Evolutionary conservation across 2,888 invertebrate genomes (phyloP).

Genomic region (Lordiphosa andalusiaca): DNA sequence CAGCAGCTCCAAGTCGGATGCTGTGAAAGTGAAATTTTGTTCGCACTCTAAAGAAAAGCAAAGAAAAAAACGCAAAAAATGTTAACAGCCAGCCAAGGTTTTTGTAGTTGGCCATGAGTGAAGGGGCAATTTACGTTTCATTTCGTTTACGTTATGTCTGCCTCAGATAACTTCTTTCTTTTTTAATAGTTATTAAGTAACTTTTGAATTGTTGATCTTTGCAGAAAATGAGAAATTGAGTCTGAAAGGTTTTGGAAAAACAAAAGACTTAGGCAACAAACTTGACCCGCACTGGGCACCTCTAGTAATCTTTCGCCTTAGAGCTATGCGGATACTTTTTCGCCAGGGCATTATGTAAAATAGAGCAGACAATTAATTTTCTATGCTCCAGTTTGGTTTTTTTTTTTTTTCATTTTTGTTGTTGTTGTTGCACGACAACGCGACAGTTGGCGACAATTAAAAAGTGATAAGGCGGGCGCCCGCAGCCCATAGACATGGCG

Average conservation of each 20-base stretch:
- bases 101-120: conserved; percentile 43
- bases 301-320: neutral
- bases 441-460: conserved; percentile 71
- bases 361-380: conserved; percentile 78
- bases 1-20: conserved; percentile 39
- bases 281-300: neutral
- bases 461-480: conserved; percentile 59
- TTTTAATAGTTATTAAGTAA: conserved; percentile 63
- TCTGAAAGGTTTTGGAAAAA: conserved; percentile 11
- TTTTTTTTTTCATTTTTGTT: conserved; percentile 9
- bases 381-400: conserved; percentile 76
- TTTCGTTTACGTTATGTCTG: conserved; percentile 48
- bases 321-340: conserved; percentile 3
- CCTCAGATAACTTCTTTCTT: conserved; percentile 41
- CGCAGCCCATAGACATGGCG: conserved; percentile 37
- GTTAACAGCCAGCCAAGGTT: conserved; percentile 55
- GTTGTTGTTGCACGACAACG: conserved; percentile 26
- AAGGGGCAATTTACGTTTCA: conserved; percentile 71
- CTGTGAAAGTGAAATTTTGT: conserved; percentile 78
- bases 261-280: conserved; percentile 31
- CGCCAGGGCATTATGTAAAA: conserved; percentile 76
- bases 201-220: conserved; percentile 35
- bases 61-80: conserved; percentile 34
- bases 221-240: neutral
- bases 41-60: conserved; percentile 49